A percentile compares a stretch with the other conserved stretches of the same genome.
These are phyloP conservation scores for Caenorhabditis sinica DNA, from an alignment of 2,888 invertebrate species.

Conservation along the genomic window DNA sequence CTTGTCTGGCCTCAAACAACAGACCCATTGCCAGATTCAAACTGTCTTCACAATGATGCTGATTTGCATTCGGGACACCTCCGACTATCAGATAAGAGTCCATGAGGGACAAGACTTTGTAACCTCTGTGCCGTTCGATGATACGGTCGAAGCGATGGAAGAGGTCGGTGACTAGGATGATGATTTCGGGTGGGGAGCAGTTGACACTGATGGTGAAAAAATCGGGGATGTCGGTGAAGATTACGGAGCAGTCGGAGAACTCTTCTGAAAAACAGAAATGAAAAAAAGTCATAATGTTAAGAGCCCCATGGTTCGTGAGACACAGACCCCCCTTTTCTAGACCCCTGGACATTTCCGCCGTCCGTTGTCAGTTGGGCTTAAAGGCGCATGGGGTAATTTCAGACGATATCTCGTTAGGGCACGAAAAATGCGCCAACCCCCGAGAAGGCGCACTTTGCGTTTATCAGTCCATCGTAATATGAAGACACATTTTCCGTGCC, in stretches of 20 bases:
- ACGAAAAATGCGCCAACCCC: too few species aligned
- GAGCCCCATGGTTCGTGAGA: too few species aligned
- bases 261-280: constrained; percentile 78
- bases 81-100: constrained; percentile 84
- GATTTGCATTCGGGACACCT: constrained; percentile 83
- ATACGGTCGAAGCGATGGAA: constrained; percentile 83
- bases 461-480: too few species aligned
- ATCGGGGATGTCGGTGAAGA: constrained; percentile 84
- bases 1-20: constrained; percentile 81
- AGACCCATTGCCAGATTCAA: constrained; percentile 84
- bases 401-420: too few species aligned
- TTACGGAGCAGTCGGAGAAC: constrained; percentile 82
- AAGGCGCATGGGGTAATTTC: too few species aligned
- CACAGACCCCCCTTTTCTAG: too few species aligned
- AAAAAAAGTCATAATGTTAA: too few species aligned
- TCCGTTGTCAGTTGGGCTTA: too few species aligned
- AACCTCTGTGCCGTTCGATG: constrained; percentile 76
- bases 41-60: constrained; percentile 82
- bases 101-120: constrained; percentile 83
- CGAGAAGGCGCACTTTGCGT: too few species aligned
- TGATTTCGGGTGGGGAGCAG: constrained; percentile 79
- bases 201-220: constrained; percentile 84
- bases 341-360: too few species aligned
- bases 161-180: constrained; percentile 84
- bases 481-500: too few species aligned